A percentile compares a stretch with the other conserved stretches of the same genome.
phyloP scores from a whole-genome alignment of 2,113 vertebrate species.

The Miniopterus natalensis region DNA sequence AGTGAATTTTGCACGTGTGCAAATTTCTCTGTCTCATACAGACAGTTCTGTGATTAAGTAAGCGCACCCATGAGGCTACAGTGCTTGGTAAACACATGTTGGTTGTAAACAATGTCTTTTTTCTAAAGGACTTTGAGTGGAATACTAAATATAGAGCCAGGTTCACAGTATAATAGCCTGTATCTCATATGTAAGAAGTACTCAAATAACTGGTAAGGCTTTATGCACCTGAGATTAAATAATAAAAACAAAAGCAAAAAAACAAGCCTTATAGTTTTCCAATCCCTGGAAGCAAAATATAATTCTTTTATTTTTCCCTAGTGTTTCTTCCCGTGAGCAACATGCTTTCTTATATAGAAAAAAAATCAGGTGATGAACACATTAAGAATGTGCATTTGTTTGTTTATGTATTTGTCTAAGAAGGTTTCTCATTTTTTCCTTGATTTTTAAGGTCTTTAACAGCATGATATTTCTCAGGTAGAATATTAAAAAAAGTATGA shows the following conservation, averaged over 20 bases:
- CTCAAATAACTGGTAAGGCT: not conserved
- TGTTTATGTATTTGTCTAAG: not conserved
- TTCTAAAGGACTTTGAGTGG: not conserved
- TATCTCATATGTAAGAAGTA: not conserved
- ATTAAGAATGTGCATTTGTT: not conserved
- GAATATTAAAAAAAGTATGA: not conserved
- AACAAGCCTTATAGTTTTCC: not conserved
- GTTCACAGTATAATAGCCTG: not conserved
- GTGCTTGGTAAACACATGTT: not conserved
- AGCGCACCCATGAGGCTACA: not conserved
- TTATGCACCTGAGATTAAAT: slow-evolving; percentile 40
- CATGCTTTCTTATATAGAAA: not conserved
- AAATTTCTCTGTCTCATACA: slow-evolving; percentile 61
- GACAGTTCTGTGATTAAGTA: slow-evolving; percentile 31
- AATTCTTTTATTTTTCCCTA: not conserved
- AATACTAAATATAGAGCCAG: not conserved
- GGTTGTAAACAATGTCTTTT: not conserved
- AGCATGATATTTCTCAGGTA: not conserved
- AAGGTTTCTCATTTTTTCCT: not conserved
- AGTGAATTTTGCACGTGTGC: slow-evolving; percentile 60
- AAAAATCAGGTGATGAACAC: not conserved
- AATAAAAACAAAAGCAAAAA: not conserved
- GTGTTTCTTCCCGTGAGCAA: not conserved
- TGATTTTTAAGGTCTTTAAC: not conserved
- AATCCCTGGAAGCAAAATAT: not conserved